phyloP scores from a whole-genome alignment of 2,888 invertebrate genomes.

The Eupeodes luniger region DNA sequence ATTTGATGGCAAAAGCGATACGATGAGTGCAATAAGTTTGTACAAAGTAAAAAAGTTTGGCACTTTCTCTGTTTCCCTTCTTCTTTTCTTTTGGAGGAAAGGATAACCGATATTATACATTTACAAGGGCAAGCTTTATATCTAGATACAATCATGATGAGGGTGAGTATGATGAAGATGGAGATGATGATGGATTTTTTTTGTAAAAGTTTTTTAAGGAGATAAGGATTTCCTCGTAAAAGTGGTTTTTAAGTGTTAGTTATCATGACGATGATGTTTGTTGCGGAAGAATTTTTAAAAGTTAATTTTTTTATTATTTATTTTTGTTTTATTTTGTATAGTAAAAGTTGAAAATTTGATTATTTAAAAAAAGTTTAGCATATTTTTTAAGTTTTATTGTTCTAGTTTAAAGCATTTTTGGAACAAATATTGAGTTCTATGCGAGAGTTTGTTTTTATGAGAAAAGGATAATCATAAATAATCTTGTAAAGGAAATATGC shows the following conservation, averaged over 20 bases:
- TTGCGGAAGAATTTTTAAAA: background rate
- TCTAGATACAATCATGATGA: background rate
- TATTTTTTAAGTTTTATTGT: slow-evolving; percentile 6
- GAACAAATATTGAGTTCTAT: background rate
- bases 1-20: too few relatives aligned
- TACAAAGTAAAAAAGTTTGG: slow-evolving; percentile 2
- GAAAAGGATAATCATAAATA: too few relatives aligned
- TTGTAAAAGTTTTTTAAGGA: background rate
- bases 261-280: slow-evolving; percentile 6
- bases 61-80: too few relatives aligned
- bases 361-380: background rate
- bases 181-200: slow-evolving; percentile 9
- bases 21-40: slow-evolving; percentile 13
- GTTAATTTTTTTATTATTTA: background rate
- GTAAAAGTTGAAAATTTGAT: background rate
- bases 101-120: slow-evolving; percentile 22
- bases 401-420: background rate
- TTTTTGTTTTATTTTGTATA: background rate
- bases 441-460: too few relatives aligned
- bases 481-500: too few relatives aligned
- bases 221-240: slow-evolving; percentile 18
- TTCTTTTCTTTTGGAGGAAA: background rate
- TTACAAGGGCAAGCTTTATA: background rate
- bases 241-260: slow-evolving; percentile 29
- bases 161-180: slow-evolving; percentile 4